Base-by-base conservation (phyloP, 2,888 invertebrate genomes). In the Crioceris asparagi region DNA sequence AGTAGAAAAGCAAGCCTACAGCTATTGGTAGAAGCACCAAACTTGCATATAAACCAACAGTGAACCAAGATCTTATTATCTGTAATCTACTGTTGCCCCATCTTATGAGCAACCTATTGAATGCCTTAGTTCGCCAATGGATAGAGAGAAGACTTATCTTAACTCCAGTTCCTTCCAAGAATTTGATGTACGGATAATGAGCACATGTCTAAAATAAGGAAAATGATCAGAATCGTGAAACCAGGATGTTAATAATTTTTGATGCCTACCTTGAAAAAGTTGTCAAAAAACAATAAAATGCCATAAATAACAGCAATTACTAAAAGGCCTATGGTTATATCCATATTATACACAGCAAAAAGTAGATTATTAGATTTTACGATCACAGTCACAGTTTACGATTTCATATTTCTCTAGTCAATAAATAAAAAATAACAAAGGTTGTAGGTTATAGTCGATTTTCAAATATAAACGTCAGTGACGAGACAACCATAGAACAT, bases 121-220 rank as follows among this genome's bases (percentile, higher is more conserved):
- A 81, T 4, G 77, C 78, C 14, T 78, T 75, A 1, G 87, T 86
- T 44, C 77, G 79, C 86, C 86, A 87, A 48, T 77, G 74, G 36
- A 88, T 66, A 39, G 77, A 74, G 31, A 88, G 68, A 38, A 82
- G 70, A 44, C 79, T 75, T 19, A 90, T 68, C 54, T 75, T 75
- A 8, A 90, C 54, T 3, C 88, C 88, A 2, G 81, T 81, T 38
- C 79, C 82, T 57, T 81, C 75, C 41, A 86, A 59, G 55, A 87
- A 79, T 46, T 77, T 77, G 47, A 79, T 71, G 57, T 88, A 88
- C 0, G 87, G 85, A 57, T 83, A 81, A 59, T 83, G 83, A 65
- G 82, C 79, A 62, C 87, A 87, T 57, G 82, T 82, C 87, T 87
- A 70, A 46, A 69, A 76, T 61, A 47, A 36, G 44, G 32, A 31